Conservation (phyloP, 2,888 invertebrate species). For the Dicyrtomina minuta region DNA sequence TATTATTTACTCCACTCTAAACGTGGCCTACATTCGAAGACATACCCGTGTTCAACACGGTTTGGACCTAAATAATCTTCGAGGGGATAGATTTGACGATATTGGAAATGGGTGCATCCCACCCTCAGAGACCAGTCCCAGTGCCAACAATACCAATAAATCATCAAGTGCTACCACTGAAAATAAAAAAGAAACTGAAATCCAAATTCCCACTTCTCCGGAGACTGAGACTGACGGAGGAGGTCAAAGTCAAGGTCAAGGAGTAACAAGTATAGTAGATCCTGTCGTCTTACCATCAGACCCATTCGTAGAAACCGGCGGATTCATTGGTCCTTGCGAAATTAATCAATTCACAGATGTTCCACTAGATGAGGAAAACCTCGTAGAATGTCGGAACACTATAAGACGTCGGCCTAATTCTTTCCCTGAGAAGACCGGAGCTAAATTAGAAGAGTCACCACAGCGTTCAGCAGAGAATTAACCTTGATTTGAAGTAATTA, state of each 20-base stretch:
- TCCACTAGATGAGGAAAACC: slow-evolving; percentile 46
- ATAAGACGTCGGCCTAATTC: neutral
- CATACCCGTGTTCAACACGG: slow-evolving; percentile 55
- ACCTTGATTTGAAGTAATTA: too few species aligned
- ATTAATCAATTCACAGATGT: slow-evolving; percentile 47
- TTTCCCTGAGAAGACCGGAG: slow-evolving; percentile 9
- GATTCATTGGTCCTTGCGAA: slow-evolving; percentile 36
- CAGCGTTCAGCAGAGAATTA: too few species aligned
- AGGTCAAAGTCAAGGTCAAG: neutral
- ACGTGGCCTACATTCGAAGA: slow-evolving; percentile 66
- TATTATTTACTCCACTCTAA: slow-evolving; percentile 69
- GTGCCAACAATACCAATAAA: neutral
- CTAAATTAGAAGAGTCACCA: neutral
- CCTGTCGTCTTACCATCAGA: too few species aligned
- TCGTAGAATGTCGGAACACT: neutral
- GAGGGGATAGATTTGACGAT: slow-evolving; percentile 11
- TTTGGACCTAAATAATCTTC: slow-evolving; percentile 41
- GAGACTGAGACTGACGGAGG: too few species aligned
- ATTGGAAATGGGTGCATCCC: neutral
- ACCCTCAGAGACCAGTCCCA: neutral
- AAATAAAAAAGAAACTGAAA: too few species aligned
- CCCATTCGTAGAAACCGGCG: too few species aligned
- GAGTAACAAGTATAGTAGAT: too few species aligned
- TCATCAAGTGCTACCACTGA: neutral
- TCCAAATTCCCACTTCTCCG: too few species aligned